Base-by-base conservation (phyloP, 2,797 vertebrate species). In the Podarcis siculus region DNA sequence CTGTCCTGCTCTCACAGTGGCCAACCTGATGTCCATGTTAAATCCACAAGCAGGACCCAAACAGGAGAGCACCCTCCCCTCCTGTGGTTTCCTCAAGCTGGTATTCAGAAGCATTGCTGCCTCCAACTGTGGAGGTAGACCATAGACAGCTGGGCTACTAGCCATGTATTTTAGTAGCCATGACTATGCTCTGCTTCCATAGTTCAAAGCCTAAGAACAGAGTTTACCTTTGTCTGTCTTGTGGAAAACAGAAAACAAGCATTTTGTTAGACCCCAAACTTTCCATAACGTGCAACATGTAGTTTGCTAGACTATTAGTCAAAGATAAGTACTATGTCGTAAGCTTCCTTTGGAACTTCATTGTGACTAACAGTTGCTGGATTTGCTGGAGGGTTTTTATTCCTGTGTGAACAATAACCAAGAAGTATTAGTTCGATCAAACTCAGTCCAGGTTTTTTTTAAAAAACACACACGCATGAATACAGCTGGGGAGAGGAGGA, bases 401-500 rank as follows among this genome's bases (percentile, higher is more conserved):
- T 55, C n/a, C 76, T 86, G 61, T 17, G 23, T 42, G 87, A 87
- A 89, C 58, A 90, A 87, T 84, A 94, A 90, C 81, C 25, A 3
- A 78, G 94, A 84, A 94, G 94, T 92, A 75, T 85, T 90, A 93
- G 92, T 89, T 92, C 39, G 0, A 75, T 93, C 88, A 90, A 92
- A 67, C n/a, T 32, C 37, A 75, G 49, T 85, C 42, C 66, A 91
- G 77, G 83, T 90, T 23, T 61, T 64, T 64, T 23, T 85, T 27
- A 90, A 93, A 96, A 95, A 88, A 86, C 92, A 94, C 93, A 93
- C 90, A 86, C 27, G 42, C n/a, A 19, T n/a, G 96, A 95, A 90
- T 1, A 0, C 85, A 95, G 93, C 92, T 90, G 82, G 89, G 90
- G 27, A 93, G 72, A 92, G 76, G 92, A 93, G 88, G 84, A 92